These are phyloP conservation scores for Heteromormyrus szaboi DNA, from an alignment of 2,797 vertebrate species.

Conservation along the genomic window DNA sequence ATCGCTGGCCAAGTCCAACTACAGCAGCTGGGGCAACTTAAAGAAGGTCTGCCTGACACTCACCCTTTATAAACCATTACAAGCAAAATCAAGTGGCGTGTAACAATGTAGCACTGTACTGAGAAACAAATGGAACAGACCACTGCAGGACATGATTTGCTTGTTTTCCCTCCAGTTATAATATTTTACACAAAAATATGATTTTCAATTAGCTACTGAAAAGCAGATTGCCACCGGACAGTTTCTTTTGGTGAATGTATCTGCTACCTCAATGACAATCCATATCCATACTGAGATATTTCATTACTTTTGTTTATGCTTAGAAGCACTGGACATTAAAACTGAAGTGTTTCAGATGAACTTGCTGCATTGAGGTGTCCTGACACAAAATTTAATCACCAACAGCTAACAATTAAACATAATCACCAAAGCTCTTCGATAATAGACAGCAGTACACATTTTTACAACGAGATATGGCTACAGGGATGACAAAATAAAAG, in stretches of 20 bases:
- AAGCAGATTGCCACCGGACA: neutral
- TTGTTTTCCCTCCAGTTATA: neutral
- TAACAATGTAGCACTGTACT: conserved; percentile 7
- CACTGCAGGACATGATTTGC: neutral
- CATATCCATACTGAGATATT: neutral
- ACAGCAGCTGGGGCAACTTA: conserved; percentile 15
- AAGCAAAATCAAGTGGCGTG: neutral
- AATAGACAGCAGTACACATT: neutral
- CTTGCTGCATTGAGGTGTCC: neutral
- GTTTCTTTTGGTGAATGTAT: neutral
- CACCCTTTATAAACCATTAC: conserved; percentile 1
- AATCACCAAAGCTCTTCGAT: neutral
- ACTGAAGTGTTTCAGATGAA: neutral
- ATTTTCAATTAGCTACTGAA: neutral
- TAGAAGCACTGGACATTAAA: neutral
- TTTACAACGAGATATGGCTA: neutral
- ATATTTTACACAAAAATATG: neutral
- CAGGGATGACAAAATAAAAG: neutral
- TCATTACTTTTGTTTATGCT: neutral
- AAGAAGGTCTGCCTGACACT: conserved; percentile 13
- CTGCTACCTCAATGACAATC: neutral
- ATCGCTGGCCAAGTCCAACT: neutral
- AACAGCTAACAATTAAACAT: neutral
- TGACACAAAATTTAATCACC: neutral
- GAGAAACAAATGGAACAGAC: neutral